phyloP scores from a whole-genome alignment of 2,113 vertebrate species.

The Ploceus nigricollis region DNA sequence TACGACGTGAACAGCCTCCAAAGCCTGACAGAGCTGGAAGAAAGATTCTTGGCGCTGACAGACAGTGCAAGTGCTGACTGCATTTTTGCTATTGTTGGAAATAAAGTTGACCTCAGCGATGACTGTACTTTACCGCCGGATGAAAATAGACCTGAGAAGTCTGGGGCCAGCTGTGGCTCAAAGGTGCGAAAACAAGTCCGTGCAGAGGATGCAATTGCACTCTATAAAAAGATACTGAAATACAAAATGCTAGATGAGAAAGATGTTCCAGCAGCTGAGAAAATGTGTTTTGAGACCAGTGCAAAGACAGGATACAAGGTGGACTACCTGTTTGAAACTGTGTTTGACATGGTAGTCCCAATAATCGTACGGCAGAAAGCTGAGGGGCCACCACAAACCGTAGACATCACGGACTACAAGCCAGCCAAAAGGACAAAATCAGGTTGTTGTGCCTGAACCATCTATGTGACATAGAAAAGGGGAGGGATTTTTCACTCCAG shows the following conservation, averaged over 20 bases:
- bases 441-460: conserved; percentile 71
- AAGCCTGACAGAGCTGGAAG: conserved; percentile 90
- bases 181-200: conserved; percentile 77
- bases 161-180: conserved; percentile 33
- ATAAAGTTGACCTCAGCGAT: conserved; percentile 90
- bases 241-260: conserved; percentile 89
- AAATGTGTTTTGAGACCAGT: conserved; percentile 96
- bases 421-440: conserved; percentile 57
- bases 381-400: conserved; percentile 77
- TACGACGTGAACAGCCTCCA: conserved; percentile 91
- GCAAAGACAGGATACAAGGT: conserved; percentile 93
- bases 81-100: conserved; percentile 91
- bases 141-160: neutral
- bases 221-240: conserved; percentile 87
- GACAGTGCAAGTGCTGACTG: conserved; percentile 90
- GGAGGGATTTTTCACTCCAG: neutral
- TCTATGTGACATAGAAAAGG: fast-evolving
- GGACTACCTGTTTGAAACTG: conserved; percentile 87
- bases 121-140: conserved; percentile 11
- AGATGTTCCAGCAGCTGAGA: conserved; percentile 82
- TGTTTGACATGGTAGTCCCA: conserved; percentile 90
- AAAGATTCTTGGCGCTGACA: conserved; percentile 90
- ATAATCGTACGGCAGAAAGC: conserved; percentile 82
- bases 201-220: conserved; percentile 79
- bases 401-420: conserved; percentile 80